Base-by-base conservation (phyloP, 2,797 vertebrate species). In the Pogonophryne albipinna region DNA sequence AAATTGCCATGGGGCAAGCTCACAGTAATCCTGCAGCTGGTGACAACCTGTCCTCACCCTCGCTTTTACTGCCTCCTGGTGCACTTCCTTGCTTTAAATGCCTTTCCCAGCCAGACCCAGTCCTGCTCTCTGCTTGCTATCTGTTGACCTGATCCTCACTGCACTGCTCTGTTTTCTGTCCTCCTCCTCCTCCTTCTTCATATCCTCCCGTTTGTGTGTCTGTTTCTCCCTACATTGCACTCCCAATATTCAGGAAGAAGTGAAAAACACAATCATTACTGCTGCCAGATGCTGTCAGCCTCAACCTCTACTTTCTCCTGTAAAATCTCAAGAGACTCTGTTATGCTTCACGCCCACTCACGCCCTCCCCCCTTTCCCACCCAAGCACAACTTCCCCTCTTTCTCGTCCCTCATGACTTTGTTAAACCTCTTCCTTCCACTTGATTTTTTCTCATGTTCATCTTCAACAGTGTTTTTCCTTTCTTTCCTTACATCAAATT, bases 21-120 rank as follows among this genome's bases (percentile, higher is more conserved):
- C 64, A 38, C 44, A 62, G 67, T 79, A 89, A 88, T 89, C 79
- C 79, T 77, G 62, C 91, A 90, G 83, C 85, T 86, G 88, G 86
- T 86, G 68, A 80, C 83, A 82, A 81, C 82, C 83, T 83, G 75
- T 66, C 59, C 68, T 74, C 47, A 62, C 60, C 58, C 57, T 85
- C 4, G 4, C 45, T 77, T 86, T 85, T 80, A 86, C 72, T 74
- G 68, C 83, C 52, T 85, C 71, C 42, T 8, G 80, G 75, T 87
- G 71, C 66, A 79, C 80, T 84, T 85, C 80, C 72, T 87, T 59
- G 6, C 44, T 73, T 58, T 80, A 63, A 41, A 50, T 42, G 60
- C 68, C 44, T 82, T 62, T 69, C 70, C 80, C 79, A 71, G 60
- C 65, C 53, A 60, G 64, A 71, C 64, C 65, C 53, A 60, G 64